Conservation (phyloP, 2,113 vertebrate genomes). For the Cheilinus undulatus region DNA sequence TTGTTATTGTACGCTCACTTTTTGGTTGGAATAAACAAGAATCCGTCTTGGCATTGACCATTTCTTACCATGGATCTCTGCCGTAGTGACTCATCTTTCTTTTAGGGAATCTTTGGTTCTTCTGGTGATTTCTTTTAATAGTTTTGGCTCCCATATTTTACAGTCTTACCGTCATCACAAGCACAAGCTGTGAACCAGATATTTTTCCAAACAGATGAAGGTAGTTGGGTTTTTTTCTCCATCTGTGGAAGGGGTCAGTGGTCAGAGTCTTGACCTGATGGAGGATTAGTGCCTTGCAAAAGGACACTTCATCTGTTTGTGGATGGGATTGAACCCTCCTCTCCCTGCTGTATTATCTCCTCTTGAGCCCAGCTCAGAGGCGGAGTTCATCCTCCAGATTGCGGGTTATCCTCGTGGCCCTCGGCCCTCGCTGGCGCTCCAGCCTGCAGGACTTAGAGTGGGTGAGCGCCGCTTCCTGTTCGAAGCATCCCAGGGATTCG, state of each 20-base stretch:
- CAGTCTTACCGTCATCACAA: too few species aligned
- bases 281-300: constrained; percentile 35
- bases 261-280: constrained; percentile 3
- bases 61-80: too few species aligned
- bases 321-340: constrained; percentile 29
- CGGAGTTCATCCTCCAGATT: constrained; percentile 70
- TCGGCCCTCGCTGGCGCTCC: constrained; percentile 40
- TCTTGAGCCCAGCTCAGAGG: constrained; percentile 57
- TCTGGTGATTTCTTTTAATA: too few species aligned
- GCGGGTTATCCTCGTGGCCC: constrained; percentile 56
- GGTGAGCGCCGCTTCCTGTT: constrained; percentile 54
- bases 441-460: constrained; percentile 58
- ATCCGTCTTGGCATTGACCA: too few species aligned
- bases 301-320: constrained; percentile 42
- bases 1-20: too few species aligned
- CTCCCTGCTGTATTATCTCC: constrained; percentile 40
- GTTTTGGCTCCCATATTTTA: too few species aligned
- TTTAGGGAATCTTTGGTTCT: too few species aligned
- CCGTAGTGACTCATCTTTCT: too few species aligned
- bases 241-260: constrained; percentile 10
- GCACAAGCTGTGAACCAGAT: too few species aligned
- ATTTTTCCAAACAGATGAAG: too few species aligned
- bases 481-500: constrained; percentile 61
- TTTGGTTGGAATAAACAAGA: too few species aligned
- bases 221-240: not conserved